These are phyloP conservation scores for Hippolais icterina DNA, from an alignment of 2,113 vertebrate genomes.

Conservation along the genomic window DNA sequence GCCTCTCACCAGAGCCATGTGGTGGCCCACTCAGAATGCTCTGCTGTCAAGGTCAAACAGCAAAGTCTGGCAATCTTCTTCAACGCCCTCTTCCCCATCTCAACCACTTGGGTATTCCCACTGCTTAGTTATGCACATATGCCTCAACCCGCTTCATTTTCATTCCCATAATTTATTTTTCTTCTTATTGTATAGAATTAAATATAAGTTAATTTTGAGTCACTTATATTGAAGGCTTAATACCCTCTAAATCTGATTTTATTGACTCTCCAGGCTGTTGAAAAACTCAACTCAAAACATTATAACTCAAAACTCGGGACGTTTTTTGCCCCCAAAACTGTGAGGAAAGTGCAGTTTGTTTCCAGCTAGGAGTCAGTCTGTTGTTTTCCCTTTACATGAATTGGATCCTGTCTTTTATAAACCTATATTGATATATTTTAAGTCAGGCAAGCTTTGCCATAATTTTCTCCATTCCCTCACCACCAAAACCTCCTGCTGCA, in stretches of 20 bases:
- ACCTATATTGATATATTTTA: neutral
- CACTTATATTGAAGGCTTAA: neutral
- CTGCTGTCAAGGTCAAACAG: neutral
- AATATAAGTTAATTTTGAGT: neutral
- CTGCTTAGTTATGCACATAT: neutral
- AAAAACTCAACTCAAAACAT: neutral
- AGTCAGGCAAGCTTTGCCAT: neutral
- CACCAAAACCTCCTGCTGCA: neutral
- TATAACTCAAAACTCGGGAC: accelerated
- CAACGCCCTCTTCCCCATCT: neutral
- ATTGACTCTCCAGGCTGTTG: neutral
- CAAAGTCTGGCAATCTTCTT: neutral
- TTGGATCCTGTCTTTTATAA: neutral
- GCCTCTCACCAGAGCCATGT: neutral
- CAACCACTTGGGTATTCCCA: neutral
- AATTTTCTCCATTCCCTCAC: neutral
- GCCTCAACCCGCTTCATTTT: neutral
- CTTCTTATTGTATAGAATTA: neutral
- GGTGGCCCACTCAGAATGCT: neutral
- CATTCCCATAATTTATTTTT: neutral
- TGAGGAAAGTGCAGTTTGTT: neutral
- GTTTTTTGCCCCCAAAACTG: neutral
- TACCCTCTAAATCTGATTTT: neutral
- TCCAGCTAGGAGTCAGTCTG: neutral
- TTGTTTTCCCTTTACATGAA: neutral